A percentile compares a stretch with the other conserved stretches of the same genome.
These are phyloP conservation scores for Psammodynastes pulverulentus DNA, from an alignment of 2,113 vertebrate species.

Conservation along the genomic window DNA sequence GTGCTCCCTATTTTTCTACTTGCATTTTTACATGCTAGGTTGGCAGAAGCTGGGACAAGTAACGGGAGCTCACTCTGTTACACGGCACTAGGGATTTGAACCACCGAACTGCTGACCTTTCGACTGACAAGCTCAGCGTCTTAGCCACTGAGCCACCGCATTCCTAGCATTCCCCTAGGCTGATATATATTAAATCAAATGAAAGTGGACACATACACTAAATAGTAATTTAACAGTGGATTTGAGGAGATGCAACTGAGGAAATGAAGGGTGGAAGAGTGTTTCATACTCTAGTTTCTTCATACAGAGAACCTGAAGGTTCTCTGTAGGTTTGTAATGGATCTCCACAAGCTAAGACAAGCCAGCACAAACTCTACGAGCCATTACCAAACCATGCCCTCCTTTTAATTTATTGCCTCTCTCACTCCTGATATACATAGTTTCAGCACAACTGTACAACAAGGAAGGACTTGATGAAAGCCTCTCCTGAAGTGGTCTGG, in stretches of 20 bases:
- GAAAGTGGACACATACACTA: background rate
- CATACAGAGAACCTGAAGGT: background rate
- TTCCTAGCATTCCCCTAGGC: background rate
- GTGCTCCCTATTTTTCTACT: too few relatives aligned
- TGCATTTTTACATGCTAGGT: too few relatives aligned
- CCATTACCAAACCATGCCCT: background rate
- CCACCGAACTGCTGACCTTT: too few relatives aligned
- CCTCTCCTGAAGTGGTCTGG: background rate
- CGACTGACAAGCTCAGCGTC: too few relatives aligned
- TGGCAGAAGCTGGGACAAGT: too few relatives aligned
- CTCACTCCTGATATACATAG: background rate
- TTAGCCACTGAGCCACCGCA: too few relatives aligned
- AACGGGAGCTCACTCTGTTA: too few relatives aligned
- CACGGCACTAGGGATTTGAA: too few relatives aligned
- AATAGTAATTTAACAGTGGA: background rate
- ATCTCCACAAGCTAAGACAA: background rate
- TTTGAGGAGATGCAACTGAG: background rate
- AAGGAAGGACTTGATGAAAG: background rate
- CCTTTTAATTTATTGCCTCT: constrained; percentile 5
- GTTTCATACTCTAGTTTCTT: background rate
- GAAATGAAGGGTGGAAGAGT: background rate
- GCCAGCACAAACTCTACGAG: background rate
- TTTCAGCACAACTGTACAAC: background rate
- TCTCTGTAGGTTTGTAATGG: background rate
- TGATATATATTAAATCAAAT: background rate